Base-by-base conservation (phyloP, 2,888 invertebrate species). In the Eilema sororculum region DNA sequence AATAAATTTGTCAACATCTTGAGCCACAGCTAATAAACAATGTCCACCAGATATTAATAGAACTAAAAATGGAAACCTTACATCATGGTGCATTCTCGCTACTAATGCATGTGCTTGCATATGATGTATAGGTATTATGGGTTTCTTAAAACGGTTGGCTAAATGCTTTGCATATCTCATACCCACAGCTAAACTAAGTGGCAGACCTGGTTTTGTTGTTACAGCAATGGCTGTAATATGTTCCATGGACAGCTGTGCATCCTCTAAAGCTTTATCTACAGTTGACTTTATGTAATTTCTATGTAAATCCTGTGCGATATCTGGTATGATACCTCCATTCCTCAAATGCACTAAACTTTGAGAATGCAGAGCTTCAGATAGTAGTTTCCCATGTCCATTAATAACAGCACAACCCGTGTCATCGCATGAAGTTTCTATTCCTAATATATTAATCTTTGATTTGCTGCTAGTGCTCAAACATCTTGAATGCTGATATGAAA, bases 51-150 rank as follows among this genome's bases (percentile, higher is more conserved):
- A 99, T 82, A 98, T 97, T 56, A 99, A 93, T 30, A 99, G 95
- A 30, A 98, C 98, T 74, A 99, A 93, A 92, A 97, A 99, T 64
- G 99, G 99, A 95, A 98, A 99, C 63, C 96, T 91, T 68, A 98
- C 94, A 81, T 96, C 88, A 86, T 96, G 84, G 58, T 94, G 93
- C 97, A 99, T 97, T 89, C 99, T 96, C 10, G 97, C 97, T 46
- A 98, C 98, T 69, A 99, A 94, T 16, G 99, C 99, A 95, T 99
- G 99, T 1, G 99, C 99, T 95, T 99, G 97, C 99, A 99, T 99
- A 84, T 99, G 99, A 93, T 99, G 99, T 77, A 99, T 98, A 0
- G 99, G 99, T 88, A 99, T 98, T 69, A 99, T 96, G 0, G 99
- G 99, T 90, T 97, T 98, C 0, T 96, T 95, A 78, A 96, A 95